Evolutionary conservation across 2,113 vertebrate genomes (phyloP).

Genomic region (Atractosteus spatula): DNA sequence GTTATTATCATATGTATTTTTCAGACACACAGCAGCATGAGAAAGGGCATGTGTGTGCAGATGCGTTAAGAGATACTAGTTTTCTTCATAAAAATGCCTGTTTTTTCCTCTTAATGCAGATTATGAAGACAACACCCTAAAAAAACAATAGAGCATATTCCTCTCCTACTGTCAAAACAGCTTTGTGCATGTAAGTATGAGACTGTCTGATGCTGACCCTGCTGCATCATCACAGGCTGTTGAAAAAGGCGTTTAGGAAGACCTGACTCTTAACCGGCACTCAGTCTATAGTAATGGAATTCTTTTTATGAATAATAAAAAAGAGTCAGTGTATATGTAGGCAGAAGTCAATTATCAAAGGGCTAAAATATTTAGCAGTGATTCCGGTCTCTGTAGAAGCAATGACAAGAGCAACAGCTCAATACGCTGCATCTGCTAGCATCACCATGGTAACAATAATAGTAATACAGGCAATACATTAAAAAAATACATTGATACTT

Average conservation of each 20-base stretch:
- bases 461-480: slow-evolving; percentile 17
- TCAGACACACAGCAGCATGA: not conserved
- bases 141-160: not conserved
- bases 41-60: slow-evolving; percentile 31
- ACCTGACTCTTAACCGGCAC: not conserved
- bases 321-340: not conserved
- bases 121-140: slow-evolving; percentile 28
- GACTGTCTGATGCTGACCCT: not conserved
- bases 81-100: slow-evolving; percentile 25
- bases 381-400: slow-evolving; percentile 8
- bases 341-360: not conserved
- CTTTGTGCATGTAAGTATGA: slow-evolving; percentile 8
- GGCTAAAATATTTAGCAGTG: slow-evolving; percentile 3
- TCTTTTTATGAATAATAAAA: slow-evolving; percentile 4
- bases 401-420: slow-evolving; percentile 24
- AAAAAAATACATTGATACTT: slow-evolving; percentile 40
- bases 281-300: not conserved
- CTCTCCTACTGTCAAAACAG: not conserved
- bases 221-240: slow-evolving; percentile 11
- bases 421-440: slow-evolving; percentile 21
- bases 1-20: too few species aligned
- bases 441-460: slow-evolving; percentile 40
- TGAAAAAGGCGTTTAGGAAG: slow-evolving; percentile 2
- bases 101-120: slow-evolving; percentile 37
- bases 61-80: not conserved